Evolutionary conservation across 1,140 invertebrate genomes (phyloP), one percentile per base, ranked within the genome.

Genomic region (Potamilus streckersoni): DNA sequence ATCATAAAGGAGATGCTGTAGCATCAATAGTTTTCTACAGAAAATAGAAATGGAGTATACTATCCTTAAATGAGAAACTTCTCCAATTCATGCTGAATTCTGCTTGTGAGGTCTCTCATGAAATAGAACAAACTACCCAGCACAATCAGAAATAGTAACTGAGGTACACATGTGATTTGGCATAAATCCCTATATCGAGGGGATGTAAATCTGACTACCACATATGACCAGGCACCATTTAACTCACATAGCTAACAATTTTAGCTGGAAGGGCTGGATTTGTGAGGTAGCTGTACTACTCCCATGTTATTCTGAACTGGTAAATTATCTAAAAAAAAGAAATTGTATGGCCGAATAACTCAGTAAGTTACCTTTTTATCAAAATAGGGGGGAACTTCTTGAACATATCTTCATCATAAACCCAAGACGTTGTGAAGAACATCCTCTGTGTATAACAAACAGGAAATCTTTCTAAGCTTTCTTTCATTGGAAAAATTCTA

Each of bases 401-500:
- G 38, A 84, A 80, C 63, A 83, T 79, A 70, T 88, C 85, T 67
- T 87, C 85, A 75, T 87, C 85, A 68, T 85, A 80, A 16, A 81
- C 81, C 86, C 85, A 86, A 0, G 85, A 85, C 0, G 83, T 79
- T 0, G 81, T 82, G 80, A 85, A 86, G 68, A 87, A 82, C 27
- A 86, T 69, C 19, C 85, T 73, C 15, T 84, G 82, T 11, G 83
- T 78, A 23, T 80, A 72, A 76, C 86, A 88, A 1, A 88, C 78
- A 20, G 84, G 49, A 15, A 85, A 68, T 60, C 81, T 79, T 15
- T 86, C 83, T 15, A 88, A 60, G 31, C 82, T 82, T 62, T 87
- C 85, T 62, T 85, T 84, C 6, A 86, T 78, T 13, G 85, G 86
- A 61, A 79, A 71, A 15, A 84, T 38, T 55, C 83, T 71, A 82